Conservation (phyloP, 2,888 invertebrate genomes). For the Crossocerus cetratus region DNA sequence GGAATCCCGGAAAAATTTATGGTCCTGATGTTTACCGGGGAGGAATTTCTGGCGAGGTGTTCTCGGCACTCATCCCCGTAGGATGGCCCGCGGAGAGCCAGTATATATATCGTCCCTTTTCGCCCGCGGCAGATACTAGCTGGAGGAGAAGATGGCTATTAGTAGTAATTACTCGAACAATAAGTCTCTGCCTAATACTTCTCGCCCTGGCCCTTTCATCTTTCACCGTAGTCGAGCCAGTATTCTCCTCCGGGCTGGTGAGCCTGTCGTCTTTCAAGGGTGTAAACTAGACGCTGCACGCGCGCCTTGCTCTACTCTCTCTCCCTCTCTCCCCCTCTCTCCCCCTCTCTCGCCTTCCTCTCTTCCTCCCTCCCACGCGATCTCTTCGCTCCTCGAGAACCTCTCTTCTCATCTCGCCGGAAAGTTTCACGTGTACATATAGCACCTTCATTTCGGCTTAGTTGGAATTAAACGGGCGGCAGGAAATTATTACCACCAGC, state of each 20-base stretch:
- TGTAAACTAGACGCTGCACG: slow-evolving; percentile 34
- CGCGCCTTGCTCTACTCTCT: too few species aligned
- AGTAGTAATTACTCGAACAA: slow-evolving; percentile 64
- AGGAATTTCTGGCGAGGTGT: slow-evolving; percentile 40
- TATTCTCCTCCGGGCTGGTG: slow-evolving; percentile 30
- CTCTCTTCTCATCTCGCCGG: slow-evolving; percentile 6
- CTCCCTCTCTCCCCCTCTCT: neutral
- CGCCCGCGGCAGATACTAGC: slow-evolving; percentile 6
- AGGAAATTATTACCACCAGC: slow-evolving; percentile 34
- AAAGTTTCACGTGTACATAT: slow-evolving; percentile 36
- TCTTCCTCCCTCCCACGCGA: slow-evolving; percentile 17
- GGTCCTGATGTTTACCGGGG: slow-evolving; percentile 55
- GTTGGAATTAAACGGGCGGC: slow-evolving; percentile 38
- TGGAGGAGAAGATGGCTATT: slow-evolving; percentile 51
- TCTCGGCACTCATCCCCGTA: slow-evolving; percentile 29
- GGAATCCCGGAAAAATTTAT: slow-evolving; percentile 61
- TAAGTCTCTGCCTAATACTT: slow-evolving; percentile 64
- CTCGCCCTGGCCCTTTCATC: slow-evolving; percentile 50
- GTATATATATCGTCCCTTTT: slow-evolving; percentile 18
- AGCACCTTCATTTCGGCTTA: slow-evolving; percentile 20
- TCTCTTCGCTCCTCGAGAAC: slow-evolving; percentile 4
- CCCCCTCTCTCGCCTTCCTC: slow-evolving; percentile 9
- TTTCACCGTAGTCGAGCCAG: slow-evolving; percentile 38
- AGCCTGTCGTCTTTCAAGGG: slow-evolving; percentile 28
- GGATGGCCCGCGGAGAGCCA: slow-evolving; percentile 23